Percentiles rank a stretch among this genome's conserved stretches.
These are phyloP conservation scores for Ataeniobius toweri DNA, from an alignment of 2,797 vertebrate genomes.

Conservation along the genomic window DNA sequence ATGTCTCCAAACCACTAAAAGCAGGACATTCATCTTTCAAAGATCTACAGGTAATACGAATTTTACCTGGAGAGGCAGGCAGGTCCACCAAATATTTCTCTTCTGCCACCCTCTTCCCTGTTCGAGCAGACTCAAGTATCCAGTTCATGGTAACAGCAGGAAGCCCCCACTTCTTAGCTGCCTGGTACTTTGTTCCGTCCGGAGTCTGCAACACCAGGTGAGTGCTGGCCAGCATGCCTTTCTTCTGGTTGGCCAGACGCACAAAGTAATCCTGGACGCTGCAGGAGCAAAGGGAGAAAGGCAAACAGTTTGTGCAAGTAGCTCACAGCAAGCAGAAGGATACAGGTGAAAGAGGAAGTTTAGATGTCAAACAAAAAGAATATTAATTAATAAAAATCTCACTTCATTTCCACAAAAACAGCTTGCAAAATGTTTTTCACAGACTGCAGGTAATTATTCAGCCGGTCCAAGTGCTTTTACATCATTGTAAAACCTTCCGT, in stretches of 20 bases:
- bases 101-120: constrained; percentile 85
- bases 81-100: constrained; percentile 86
- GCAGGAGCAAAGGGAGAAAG: constrained; percentile 17
- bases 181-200: constrained; percentile 93
- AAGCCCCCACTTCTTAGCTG: constrained; percentile 93
- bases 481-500: not conserved
- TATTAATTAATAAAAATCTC: not conserved
- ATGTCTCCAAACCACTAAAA: no score
- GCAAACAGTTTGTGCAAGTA: not conserved
- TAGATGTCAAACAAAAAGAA: no score
- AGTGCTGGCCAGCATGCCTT: constrained; percentile 93
- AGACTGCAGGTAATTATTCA: not conserved
- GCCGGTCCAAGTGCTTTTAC: not conserved
- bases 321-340: not conserved
- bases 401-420: not conserved
- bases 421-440: not conserved
- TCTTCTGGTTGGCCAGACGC: constrained; percentile 87
- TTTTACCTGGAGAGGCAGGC: constrained; percentile 80
- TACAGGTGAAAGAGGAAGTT: not conserved
- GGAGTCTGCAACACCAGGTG: constrained; percentile 90
- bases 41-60: not conserved
- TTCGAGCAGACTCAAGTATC: constrained; percentile 89
- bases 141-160: constrained; percentile 90
- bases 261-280: constrained; percentile 99
- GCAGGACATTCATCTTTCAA: not conserved